Base-by-base conservation (phyloP, 2,113 vertebrate species). In the Ochotona curzoniae region DNA sequence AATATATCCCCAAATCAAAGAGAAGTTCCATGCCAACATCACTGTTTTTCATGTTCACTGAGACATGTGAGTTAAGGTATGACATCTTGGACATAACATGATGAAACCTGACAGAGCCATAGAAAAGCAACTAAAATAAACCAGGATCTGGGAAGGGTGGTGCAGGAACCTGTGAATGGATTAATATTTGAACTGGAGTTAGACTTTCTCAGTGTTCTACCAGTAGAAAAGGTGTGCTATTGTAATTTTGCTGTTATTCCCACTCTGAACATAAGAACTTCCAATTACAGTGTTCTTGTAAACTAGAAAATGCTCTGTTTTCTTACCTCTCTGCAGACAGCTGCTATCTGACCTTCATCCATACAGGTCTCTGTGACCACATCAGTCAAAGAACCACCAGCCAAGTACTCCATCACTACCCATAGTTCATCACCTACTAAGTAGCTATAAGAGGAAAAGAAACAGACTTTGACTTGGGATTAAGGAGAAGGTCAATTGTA, bases 401-500 rank as follows among this genome's bases (percentile, higher is more conserved):
- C 99, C 98, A 99, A 97, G 96, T 99, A 99, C 61, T 99, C 99
- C 99, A 99, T 99, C 94, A 99, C 99, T 84, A 99, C 99, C 99
- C 99, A 99, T 25, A 99, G 98, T 91, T 99, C 99, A 95, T 99
- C 99, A 75, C 99, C 99, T 0, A 99, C 99, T 97, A 99, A 98
- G 97, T 99, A 99, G 97, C 99, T 99, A 94, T 49, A 97, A 97
- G 17, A 92, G 95, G 38, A 93, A 81, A 96, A 95, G 66, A 87
- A 64, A 8, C 49, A 82, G 7, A 79, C 0, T 14, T 89, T 89
- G 67, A 74, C 11, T 91, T 44, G 18, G 30, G 20, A 32, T 83
- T 92, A 74, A 91, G 51, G 11, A 86, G 2, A 69, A 83, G 80
- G 6, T 90, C 3, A 35, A 47, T 23, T 44, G 67, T 76, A 32